A percentile compares a stretch with the other conserved stretches of the same genome.
Evolutionary conservation across 2,797 vertebrate species (phyloP).

Genomic region (Nyctalus aviator): DNA sequence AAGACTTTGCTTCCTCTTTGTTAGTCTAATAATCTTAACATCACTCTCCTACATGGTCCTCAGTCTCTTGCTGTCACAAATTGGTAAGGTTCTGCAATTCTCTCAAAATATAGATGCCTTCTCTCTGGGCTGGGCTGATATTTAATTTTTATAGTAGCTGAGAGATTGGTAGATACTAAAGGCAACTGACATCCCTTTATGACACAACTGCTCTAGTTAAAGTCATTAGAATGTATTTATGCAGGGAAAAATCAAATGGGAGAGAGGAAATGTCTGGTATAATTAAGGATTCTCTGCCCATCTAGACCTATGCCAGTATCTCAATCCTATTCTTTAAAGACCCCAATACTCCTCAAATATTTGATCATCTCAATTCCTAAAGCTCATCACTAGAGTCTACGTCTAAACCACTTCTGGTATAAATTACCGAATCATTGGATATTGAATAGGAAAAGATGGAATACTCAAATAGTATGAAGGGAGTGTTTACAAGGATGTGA

Average conservation of each 20-base stretch:
- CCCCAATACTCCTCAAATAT: neutral
- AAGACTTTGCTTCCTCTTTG: neutral
- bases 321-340: neutral
- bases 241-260: neutral
- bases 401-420: neutral
- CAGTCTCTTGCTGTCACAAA: neutral
- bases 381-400: neutral
- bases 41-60: neutral
- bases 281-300: neutral
- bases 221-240: neutral
- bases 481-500: neutral
- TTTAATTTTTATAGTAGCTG: neutral
- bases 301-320: accelerated
- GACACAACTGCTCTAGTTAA: neutral
- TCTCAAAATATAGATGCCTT: neutral
- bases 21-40: neutral
- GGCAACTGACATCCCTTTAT: neutral
- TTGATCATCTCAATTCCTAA: neutral
- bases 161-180: neutral
- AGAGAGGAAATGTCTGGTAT: neutral
- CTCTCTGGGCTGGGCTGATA: neutral
- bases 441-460: neutral
- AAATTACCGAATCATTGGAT: neutral
- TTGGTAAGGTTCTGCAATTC: neutral
- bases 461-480: neutral